Conservation (phyloP, 2,113 vertebrate species). For the Polypterus senegalus region DNA sequence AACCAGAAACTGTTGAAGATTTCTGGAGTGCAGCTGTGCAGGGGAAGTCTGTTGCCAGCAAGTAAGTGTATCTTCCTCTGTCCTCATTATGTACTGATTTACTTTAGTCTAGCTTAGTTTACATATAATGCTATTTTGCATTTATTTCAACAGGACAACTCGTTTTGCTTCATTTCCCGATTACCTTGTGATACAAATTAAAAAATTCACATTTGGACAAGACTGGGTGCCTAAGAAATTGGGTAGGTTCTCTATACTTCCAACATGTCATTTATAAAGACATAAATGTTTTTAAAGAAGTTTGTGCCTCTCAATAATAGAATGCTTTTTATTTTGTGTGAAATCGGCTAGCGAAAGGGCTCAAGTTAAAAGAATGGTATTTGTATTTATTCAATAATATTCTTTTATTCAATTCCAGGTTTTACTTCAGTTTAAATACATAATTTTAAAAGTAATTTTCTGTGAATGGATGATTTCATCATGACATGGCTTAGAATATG, state of each 20-base stretch:
- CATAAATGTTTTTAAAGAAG: too few species aligned
- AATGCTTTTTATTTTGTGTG: too few species aligned
- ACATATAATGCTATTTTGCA: neutral
- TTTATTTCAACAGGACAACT: slow-evolving; percentile 60
- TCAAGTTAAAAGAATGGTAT: too few species aligned
- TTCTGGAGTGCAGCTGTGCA: slow-evolving; percentile 98
- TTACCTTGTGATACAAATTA: slow-evolving; percentile 95
- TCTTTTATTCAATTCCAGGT: too few species aligned
- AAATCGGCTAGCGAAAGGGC: too few species aligned
- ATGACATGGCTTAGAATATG: too few species aligned
- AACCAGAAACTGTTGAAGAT: slow-evolving; percentile 87
- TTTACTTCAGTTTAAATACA: too few species aligned
- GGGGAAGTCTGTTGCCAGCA: slow-evolving; percentile 89
- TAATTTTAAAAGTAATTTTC: too few species aligned
- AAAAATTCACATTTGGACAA: slow-evolving; percentile 96
- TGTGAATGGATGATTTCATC: too few species aligned
- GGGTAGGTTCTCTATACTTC: slow-evolving; percentile 48
- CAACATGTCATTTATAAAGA: too few species aligned
- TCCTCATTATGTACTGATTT: neutral
- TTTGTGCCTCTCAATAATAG: too few species aligned
- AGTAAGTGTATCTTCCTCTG: slow-evolving; percentile 50
- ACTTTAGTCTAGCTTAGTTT: neutral
- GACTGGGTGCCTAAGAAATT: slow-evolving; percentile 98
- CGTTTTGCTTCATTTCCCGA: slow-evolving; percentile 95
- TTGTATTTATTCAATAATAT: too few species aligned